Base-by-base conservation (phyloP, 2,888 invertebrate species). In the Laothoe populi region DNA sequence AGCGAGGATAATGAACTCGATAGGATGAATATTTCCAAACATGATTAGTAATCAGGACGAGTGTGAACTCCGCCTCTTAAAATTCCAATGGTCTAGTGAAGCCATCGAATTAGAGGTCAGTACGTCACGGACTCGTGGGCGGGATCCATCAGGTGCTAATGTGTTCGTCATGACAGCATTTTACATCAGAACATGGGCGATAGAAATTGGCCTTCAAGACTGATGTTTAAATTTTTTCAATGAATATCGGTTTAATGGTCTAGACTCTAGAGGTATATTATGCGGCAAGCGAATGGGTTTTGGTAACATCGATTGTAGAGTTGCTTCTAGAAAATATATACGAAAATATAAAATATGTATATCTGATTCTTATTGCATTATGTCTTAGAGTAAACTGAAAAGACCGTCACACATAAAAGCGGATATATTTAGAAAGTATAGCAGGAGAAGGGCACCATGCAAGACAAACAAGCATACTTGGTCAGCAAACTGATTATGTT, bases 61-160 rank as follows among this genome's bases (percentile, higher is more conserved):
- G 8, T 31, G n/a, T 16, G n/a, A 31, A 19, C 35, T 35, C 16
- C 53, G 19, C 11, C 19, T 16, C 11, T 4, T 23, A 24, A 46
- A 46, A 46, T 53, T 31, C 19, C 53, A 13, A 53, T 53, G 31
- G 35, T 19, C n/a, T n/a, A n/a, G n/a, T 19, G 19, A 35, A 31
- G 8, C 35, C 5, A 31, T 53, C 10, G 21, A 53, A 53, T 53
- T 35, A 53, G 35, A 35, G 19, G 11, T 11, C 2, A 31, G 10
- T 53, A 53, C 53, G 53, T 53, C 53, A 53, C 48, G 21, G 13
- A 38, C 31, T 11, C 11, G 23, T 46, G 46, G 46, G 24, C 24
- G 46, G 46, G 21, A 21, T 8, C 11, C 53, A 11, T 35, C 53
- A 19, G 5, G 19, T 35, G 31, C 19, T 53, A 35, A 53, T 35